phyloP scores from a whole-genome alignment of 2,797 vertebrate genomes.

The Megaceryle alcyon region DNA sequence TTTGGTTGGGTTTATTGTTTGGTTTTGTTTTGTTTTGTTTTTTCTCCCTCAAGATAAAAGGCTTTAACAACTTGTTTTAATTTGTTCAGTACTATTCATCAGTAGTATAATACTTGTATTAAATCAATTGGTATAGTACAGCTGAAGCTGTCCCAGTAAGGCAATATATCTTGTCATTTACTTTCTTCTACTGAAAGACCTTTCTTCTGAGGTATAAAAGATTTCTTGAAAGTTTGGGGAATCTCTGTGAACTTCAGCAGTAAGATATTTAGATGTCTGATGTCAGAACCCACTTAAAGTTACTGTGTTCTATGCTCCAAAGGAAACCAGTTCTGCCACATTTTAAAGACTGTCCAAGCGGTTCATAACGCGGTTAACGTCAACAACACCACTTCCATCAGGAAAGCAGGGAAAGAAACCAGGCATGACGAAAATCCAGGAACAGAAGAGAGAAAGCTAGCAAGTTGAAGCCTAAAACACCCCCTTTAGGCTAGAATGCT shows the following conservation, averaged over 20 bases:
- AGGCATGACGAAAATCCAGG: not conserved
- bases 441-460: not conserved
- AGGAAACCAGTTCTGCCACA: not conserved
- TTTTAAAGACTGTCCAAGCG: not conserved
- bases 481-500: not conserved
- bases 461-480: not conserved
- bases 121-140: not conserved
- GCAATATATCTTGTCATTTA: not conserved
- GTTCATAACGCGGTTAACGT: not conserved
- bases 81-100: not conserved
- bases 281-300: not conserved
- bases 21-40: not conserved
- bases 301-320: not conserved
- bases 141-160: not conserved
- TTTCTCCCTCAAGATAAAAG: constrained; percentile 40
- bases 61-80: constrained; percentile 27
- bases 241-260: not conserved
- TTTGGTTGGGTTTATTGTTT: too few relatives aligned
- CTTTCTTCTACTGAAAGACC: not conserved
- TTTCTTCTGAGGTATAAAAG: not conserved
- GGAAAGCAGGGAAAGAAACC: not conserved
- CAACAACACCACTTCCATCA: not conserved
- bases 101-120: not conserved
- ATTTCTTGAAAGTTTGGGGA: not conserved
- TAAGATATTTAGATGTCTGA: not conserved